Evolutionary conservation across 2,113 vertebrate species (phyloP).

Genomic region (Carassius gibelio): DNA sequence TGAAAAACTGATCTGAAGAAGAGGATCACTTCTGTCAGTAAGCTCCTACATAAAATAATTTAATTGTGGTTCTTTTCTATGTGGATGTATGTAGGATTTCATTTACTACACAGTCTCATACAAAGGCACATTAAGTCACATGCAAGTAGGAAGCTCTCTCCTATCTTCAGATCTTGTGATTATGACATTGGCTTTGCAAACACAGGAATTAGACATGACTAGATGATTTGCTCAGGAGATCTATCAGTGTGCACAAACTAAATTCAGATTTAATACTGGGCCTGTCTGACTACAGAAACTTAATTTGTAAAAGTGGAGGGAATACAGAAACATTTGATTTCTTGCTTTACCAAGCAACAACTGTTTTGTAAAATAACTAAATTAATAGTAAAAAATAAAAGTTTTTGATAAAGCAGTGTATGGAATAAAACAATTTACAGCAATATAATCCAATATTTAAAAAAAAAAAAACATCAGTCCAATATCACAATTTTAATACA

Average conservation of each 20-base stretch:
- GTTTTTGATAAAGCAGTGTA: conserved; percentile 59
- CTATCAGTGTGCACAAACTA: neutral
- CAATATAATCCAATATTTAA: conserved; percentile 70
- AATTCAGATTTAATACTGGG: neutral
- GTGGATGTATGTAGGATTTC: neutral
- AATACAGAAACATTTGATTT: neutral
- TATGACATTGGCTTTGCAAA: neutral
- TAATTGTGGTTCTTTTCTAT: too few relatives aligned
- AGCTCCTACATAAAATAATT: neutral
- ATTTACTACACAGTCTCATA: neutral
- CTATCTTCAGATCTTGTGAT: neutral
- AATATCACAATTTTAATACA: conserved; percentile 65
- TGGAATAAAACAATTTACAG: conserved; percentile 69
- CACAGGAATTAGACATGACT: neutral
- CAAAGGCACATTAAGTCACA: neutral
- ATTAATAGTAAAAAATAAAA: conserved; percentile 32
- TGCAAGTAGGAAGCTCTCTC: neutral
- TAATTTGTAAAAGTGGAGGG: neutral
- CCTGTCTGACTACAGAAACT: neutral
- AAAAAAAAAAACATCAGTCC: conserved; percentile 57
- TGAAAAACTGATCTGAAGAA: neutral
- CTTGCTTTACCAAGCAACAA: neutral
- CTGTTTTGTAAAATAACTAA: conserved; percentile 49
- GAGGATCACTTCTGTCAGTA: neutral
- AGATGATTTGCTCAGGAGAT: neutral